Percentiles rank a stretch among this genome's conserved stretches.
Conservation (phyloP, 2,888 invertebrate species). For the Drosophila cognata region DNA sequence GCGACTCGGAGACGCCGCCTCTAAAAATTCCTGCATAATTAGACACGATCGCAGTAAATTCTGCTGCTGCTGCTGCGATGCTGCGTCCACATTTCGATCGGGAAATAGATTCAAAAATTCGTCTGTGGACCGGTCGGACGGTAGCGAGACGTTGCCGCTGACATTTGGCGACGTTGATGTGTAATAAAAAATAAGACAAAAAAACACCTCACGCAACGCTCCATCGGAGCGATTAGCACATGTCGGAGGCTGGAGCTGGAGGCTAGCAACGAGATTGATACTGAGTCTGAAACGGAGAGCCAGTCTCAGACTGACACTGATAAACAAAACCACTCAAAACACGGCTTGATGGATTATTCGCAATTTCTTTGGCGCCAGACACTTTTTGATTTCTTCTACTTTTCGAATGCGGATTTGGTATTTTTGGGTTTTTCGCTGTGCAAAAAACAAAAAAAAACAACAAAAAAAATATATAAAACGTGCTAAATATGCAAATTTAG, state of each 20-base stretch:
- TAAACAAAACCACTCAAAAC: slow-evolving; percentile 51
- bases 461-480: slow-evolving; percentile 7
- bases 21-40: slow-evolving; percentile 73
- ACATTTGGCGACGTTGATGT: slow-evolving; percentile 26
- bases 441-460: background rate
- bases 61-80: background rate
- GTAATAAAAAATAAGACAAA: slow-evolving; percentile 60
- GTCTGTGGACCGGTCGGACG: slow-evolving; percentile 64
- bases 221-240: slow-evolving; percentile 65
- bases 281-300: slow-evolving; percentile 6
- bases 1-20: slow-evolving; percentile 58
- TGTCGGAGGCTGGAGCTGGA: slow-evolving; percentile 45
- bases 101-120: slow-evolving; percentile 63
- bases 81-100: slow-evolving; percentile 50
- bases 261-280: slow-evolving; percentile 7
- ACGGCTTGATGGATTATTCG: slow-evolving; percentile 71
- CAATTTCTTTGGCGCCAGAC: slow-evolving; percentile 80
- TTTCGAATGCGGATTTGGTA: slow-evolving; percentile 63
- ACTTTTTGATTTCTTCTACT: slow-evolving; percentile 24
- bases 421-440: slow-evolving; percentile 48
- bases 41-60: slow-evolving; percentile 32
- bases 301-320: slow-evolving; percentile 25
- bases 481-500: slow-evolving; percentile 73
- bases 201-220: slow-evolving; percentile 50
- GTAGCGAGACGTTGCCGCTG: slow-evolving; percentile 41